Conservation (phyloP, 2,113 vertebrate species). For the Axis porcinus region DNA sequence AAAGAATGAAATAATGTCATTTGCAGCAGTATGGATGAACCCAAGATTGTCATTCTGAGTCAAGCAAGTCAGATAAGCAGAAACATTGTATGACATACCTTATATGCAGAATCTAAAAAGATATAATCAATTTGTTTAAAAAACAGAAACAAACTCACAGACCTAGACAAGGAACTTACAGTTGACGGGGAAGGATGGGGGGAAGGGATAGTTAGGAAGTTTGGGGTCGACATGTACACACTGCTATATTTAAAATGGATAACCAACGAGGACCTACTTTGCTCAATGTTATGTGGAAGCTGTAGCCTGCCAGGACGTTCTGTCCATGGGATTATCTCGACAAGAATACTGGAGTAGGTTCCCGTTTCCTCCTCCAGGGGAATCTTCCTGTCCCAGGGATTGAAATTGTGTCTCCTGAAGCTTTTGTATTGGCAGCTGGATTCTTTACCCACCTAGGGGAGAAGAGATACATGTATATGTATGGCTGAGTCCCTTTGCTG, state of each 20-base stretch:
- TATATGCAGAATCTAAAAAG: background rate
- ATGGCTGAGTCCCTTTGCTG: background rate
- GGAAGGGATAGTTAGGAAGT: background rate
- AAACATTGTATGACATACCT: background rate
- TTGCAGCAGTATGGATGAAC: background rate
- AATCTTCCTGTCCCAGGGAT: background rate
- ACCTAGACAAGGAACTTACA: background rate
- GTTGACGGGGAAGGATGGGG: background rate
- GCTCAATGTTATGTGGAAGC: background rate
- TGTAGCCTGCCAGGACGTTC: background rate
- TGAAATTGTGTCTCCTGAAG: background rate
- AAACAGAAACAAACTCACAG: background rate
- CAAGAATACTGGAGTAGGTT: background rate
- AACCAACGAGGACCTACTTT: background rate
- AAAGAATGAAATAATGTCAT: background rate
- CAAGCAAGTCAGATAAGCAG: background rate
- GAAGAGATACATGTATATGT: background rate
- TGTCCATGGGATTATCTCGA: background rate
- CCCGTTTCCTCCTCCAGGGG: background rate
- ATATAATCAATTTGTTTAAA: background rate
- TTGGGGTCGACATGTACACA: background rate
- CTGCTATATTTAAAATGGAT: background rate
- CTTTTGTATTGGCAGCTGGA: background rate
- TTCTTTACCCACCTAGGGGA: background rate
- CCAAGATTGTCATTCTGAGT: background rate